Percentiles rank a stretch among this genome's conserved stretches.
Evolutionary conservation across 37 sponge, comb jelly and placozoan species (phyloP).

Genomic region (Eunapius fragilis): DNA sequence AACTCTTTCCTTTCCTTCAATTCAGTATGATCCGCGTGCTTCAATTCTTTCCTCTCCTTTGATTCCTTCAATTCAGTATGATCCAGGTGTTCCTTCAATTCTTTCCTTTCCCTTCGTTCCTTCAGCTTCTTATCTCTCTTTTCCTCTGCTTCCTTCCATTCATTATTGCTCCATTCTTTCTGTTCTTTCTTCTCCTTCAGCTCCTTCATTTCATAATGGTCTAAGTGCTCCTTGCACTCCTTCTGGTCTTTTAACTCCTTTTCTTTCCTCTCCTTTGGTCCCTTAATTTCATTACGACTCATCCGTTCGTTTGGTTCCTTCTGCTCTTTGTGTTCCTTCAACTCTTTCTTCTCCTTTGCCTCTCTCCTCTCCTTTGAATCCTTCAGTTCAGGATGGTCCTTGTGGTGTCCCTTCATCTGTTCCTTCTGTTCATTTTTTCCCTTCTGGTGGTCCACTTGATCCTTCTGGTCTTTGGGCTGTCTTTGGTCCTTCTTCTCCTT

Average conservation of each 20-base stretch:
- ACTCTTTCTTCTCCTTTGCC: not conserved
- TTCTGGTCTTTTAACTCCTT: not conserved
- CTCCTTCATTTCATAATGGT: not conserved
- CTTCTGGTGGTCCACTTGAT: too few species aligned
- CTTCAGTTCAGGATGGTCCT: not conserved
- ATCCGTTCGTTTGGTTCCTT: not conserved
- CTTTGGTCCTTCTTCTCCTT: not conserved
- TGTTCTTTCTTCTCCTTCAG: not conserved
- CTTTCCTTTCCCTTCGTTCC: not conserved
- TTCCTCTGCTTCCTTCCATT: conserved; percentile 6
- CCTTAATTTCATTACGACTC: not conserved
- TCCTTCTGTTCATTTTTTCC: not conserved
- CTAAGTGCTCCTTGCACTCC: not conserved
- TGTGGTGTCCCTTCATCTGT: not conserved
- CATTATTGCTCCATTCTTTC: not conserved
- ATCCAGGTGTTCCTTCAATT: not conserved
- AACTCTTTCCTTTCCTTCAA: not conserved
- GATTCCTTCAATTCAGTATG: not conserved
- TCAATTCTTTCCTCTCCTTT: not conserved
- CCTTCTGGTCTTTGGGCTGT: not conserved
- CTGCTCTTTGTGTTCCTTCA: not conserved
- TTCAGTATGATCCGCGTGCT: not conserved
- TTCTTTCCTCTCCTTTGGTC: not conserved
- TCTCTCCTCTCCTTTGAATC: not conserved
- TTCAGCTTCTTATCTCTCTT: not conserved